These are phyloP conservation scores for Gymnothorax reevesii DNA, from an alignment of 2,797 vertebrate species.

Conservation along the genomic window DNA sequence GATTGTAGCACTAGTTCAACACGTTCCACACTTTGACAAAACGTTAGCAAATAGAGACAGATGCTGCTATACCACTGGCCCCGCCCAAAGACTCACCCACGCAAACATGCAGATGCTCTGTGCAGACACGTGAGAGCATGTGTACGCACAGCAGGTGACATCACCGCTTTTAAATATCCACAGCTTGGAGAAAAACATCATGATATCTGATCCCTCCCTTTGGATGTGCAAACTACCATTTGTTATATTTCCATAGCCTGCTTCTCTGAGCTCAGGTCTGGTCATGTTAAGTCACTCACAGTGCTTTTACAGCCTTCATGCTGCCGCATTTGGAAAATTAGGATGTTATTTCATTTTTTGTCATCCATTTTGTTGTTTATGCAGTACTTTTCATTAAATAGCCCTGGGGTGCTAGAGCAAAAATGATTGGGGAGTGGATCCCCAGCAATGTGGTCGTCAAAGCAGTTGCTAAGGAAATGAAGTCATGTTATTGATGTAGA, in stretches of 20 bases:
- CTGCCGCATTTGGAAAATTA: background rate
- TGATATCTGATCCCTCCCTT: background rate
- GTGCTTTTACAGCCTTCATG: background rate
- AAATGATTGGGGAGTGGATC: background rate
- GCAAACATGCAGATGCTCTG: background rate
- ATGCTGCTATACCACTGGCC: background rate
- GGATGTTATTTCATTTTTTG: background rate
- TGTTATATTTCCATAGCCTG: background rate
- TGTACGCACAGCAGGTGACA: background rate
- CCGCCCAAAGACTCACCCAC: background rate
- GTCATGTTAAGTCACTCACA: background rate
- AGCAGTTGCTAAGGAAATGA: conserved; percentile 11
- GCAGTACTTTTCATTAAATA: background rate
- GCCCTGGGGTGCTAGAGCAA: background rate
- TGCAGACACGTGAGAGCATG: background rate
- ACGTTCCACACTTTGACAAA: background rate
- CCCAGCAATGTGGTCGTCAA: background rate
- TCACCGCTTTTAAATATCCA: background rate
- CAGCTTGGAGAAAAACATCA: background rate
- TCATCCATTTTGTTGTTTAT: background rate
- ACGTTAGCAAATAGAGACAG: background rate
- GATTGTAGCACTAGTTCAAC: background rate
- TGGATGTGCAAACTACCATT: background rate
- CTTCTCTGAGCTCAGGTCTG: background rate
- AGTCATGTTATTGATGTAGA: background rate